A percentile compares a stretch with the other conserved stretches of the same genome.
Conservation (phyloP, 1,140 invertebrate genomes). For the Drosophila persimilis region DNA sequence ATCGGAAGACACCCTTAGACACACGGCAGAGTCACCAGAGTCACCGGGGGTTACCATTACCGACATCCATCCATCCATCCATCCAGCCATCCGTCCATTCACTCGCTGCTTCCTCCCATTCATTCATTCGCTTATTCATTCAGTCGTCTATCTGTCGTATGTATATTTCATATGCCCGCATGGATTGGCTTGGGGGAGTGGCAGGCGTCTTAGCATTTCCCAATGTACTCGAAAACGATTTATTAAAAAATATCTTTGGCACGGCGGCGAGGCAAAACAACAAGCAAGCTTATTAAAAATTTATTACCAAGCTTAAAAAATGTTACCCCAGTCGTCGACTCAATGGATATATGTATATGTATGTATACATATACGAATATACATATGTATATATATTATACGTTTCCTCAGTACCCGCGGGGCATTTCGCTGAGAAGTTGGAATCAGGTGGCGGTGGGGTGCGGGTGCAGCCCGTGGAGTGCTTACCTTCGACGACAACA, state of each 20-base stretch:
- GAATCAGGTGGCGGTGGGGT: background rate
- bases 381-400: conserved; percentile 1
- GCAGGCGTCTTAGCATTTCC: conserved; percentile 69
- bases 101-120: too few relatives aligned
- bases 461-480: conserved; percentile 1
- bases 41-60: conserved; percentile 68
- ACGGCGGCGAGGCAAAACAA: conserved; percentile 69
- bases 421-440: conserved; percentile 44
- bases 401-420: conserved; percentile 36
- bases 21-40: conserved; percentile 52
- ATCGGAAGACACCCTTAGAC: conserved; percentile 73
- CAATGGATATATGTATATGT: background rate
- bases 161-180: conserved; percentile 39
- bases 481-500: conserved; percentile 41
- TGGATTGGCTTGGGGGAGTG: conserved; percentile 4
- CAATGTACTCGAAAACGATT: conserved; percentile 80
- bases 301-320: conserved; percentile 81
- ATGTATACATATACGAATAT: background rate
- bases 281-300: conserved; percentile 81
- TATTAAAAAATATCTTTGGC: conserved; percentile 81
- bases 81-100: conserved; percentile 11
- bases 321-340: conserved; percentile 73
- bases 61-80: conserved; percentile 44
- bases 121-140: conserved; percentile 29
- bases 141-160: conserved; percentile 62